Percentiles rank a stretch among this genome's conserved stretches.
Conservation (phyloP, 2,888 invertebrate species). For the Eupithecia exiguata region DNA sequence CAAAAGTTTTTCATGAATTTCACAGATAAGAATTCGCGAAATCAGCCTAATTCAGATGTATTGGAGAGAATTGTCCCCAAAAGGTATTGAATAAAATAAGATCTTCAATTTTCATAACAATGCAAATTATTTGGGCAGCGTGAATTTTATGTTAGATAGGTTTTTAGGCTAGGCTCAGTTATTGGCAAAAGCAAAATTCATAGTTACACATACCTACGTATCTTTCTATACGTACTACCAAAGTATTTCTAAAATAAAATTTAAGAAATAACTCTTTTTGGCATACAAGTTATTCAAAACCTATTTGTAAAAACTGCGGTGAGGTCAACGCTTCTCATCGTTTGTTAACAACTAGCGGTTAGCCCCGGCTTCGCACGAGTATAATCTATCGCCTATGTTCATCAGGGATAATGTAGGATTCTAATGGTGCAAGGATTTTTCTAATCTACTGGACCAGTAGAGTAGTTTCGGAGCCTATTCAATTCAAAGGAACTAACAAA, state of each 20-base stretch:
- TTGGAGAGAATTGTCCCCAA: constrained; percentile 34
- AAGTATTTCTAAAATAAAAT: not conserved
- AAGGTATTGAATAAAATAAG: constrained; percentile 40
- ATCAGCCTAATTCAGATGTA: constrained; percentile 42
- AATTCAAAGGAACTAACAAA: too few relatives aligned
- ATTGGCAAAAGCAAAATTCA: not conserved
- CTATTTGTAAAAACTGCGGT: too few relatives aligned
- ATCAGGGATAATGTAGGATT: too few relatives aligned
- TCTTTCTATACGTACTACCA: not conserved
- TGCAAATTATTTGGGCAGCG: constrained; percentile 17
- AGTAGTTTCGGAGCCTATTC: too few relatives aligned
- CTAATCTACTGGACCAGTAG: too few relatives aligned
- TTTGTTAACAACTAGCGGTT: too few relatives aligned
- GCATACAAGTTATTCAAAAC: not conserved
- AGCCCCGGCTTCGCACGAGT: too few relatives aligned
- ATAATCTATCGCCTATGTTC: too few relatives aligned
- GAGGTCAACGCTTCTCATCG: too few relatives aligned
- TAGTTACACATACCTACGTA: not conserved
- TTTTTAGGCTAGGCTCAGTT: not conserved
- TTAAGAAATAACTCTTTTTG: not conserved
- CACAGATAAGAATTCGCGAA: constrained; percentile 21
- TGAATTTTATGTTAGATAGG: constrained; percentile 14
- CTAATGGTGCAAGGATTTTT: too few relatives aligned
- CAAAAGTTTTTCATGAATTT: constrained; percentile 24
- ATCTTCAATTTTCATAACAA: constrained; percentile 36